Evolutionary conservation across 2,113 vertebrate species (phyloP), one percentile per base, ranked within the genome.

Genomic region (Toxotes jaculatrix): DNA sequence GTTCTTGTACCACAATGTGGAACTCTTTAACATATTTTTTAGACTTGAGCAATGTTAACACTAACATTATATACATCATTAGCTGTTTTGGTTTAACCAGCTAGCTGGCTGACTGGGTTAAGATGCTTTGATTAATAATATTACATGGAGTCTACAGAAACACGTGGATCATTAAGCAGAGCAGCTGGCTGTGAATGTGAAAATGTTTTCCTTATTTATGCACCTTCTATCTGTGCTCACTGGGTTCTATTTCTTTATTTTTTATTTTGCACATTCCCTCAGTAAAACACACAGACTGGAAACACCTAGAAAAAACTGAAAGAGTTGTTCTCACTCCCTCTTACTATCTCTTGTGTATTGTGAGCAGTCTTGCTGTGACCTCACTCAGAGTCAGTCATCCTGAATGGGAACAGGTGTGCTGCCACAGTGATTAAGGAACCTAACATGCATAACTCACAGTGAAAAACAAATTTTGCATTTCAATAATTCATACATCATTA

Each of bases 391-490:
- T 82, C 84, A 77, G 71, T 45, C 67, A 43, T 5, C 68, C 60
- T 78, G 71, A 74, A 53, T 5, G 57, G 38, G 69, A 89, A 80
- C 90, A 85, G 83, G 81, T 79, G 86, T 62, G 61, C 73, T 53
- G 47, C 59, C 60, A 57, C 74, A 73, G 40, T 67, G 70, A 85
- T 85, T 66, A 84, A 56, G 68, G 27, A 84, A 72, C 42, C 71
- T 77, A 91, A 91, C 75, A 80, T 84, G 80, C 82, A 74, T 65
- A 64, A 67, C 79, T 81, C 27, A 1, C 38, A 32, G 71, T 74
- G 82, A 77, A 85, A 85, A 87, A 88, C 72, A 72, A 53, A 82
- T 82, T 87, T 86, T 79, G 78, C 61, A 63, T 85, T 88, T 84
- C 72, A 70, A 66, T 85, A 83, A 88, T 85, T 87, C 16, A 68